Base-by-base conservation (phyloP, 2,888 invertebrate genomes). In the Meghimatium bilineatum region DNA sequence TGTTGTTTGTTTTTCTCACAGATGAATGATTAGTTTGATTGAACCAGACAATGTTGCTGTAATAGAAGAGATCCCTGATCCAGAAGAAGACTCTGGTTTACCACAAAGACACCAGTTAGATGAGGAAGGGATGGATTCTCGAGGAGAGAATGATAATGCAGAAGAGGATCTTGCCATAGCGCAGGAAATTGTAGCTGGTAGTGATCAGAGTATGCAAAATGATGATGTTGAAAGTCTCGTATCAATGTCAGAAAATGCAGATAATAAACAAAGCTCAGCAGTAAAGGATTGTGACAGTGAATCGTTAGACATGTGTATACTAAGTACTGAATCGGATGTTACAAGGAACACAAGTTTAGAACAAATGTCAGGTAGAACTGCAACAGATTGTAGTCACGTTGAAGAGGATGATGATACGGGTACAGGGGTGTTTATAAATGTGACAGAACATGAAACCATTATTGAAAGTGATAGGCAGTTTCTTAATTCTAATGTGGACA, bases 1-100 rank as follows among this genome's bases (percentile, higher is more conserved):
- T 44, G 12, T 44, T 12, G 10, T 12, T 56, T 56, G 56, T 56
- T 3, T 56, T 66, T 67, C 52, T 49, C 34, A 12, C 72, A 83
- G 85, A n/a, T 80, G 72, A 52, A 74, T 29, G 60, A 78, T 79
- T 80, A 83, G 78, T 69, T 78, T 74, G 75, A 26, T 49, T 80
- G 85, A 85, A 32, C 74, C 71, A 23, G 85, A 86, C 10, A 76
- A 72, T 49, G 85, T 80, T 17, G 71, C 69, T 3, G 84, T 84
- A 34, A 17, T 80, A 20, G 56, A 74, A 20, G 88, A 88, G 78
- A 86, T 86, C 76, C 86, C 88, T 38, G 85, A 88, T 20, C 85
- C 87, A 12, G 88, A 88, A 38, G 88, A 86, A 3, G 88, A 87
- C 60, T 71, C 82, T 3, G 84, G 86, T 34, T 69, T 85, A 67